These are phyloP conservation scores for Drosophila limbata DNA, from an alignment of 2,888 invertebrate species.

Conservation along the genomic window DNA sequence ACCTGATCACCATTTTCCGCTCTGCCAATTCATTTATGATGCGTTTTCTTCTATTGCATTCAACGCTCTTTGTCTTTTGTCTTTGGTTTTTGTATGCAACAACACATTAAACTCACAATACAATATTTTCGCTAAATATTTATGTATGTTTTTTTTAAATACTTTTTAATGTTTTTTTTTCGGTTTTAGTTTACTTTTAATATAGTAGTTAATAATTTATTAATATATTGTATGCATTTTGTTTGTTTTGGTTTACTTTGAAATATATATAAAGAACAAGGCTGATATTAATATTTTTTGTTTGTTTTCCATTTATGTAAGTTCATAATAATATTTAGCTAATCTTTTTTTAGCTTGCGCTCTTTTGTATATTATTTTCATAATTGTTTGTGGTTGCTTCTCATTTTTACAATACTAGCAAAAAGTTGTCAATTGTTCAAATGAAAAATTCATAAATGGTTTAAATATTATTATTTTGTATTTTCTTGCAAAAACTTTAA, in stretches of 20 bases:
- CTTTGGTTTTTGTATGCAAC: constrained; percentile 78
- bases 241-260: constrained; percentile 58
- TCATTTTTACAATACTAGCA: constrained; percentile 74
- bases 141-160: constrained; percentile 67
- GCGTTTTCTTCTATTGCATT: constrained; percentile 41
- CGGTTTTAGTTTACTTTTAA: constrained; percentile 65
- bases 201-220: constrained; percentile 78
- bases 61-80: constrained; percentile 31
- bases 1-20: not conserved
- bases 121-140: constrained; percentile 85
- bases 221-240: constrained; percentile 70
- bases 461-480: constrained; percentile 22
- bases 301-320: constrained; percentile 59
- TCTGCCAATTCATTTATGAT: constrained; percentile 49
- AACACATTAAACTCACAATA: constrained; percentile 85
- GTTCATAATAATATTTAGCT: constrained; percentile 78
- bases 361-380: constrained; percentile 61
- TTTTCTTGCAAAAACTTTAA: constrained; percentile 59
- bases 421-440: constrained; percentile 66
- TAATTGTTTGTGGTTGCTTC: constrained; percentile 27
- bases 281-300: constrained; percentile 76
- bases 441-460: constrained; percentile 53
- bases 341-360: constrained; percentile 56
- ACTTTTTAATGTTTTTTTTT: constrained; percentile 61
- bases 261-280: constrained; percentile 83